Evolutionary conservation across 2,888 invertebrate genomes (phyloP).

Genomic region (Acanthosoma haemorrhoidale): DNA sequence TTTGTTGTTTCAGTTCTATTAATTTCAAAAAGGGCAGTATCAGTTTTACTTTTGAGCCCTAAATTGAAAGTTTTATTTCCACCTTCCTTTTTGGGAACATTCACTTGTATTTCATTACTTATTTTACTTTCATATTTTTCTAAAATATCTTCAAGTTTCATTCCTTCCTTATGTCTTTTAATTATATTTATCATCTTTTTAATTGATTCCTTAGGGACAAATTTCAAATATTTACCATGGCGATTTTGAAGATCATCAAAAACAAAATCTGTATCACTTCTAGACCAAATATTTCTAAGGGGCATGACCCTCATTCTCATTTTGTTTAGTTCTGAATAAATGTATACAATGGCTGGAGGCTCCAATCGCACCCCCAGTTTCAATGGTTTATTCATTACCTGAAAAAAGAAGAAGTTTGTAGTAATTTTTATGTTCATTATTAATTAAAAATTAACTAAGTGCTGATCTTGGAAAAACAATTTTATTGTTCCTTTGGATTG

Average conservation of each 20-base stretch:
- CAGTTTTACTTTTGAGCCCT: not conserved
- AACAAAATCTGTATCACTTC: constrained; percentile 31
- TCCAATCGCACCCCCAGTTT: constrained; percentile 31
- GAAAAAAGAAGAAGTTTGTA: not conserved
- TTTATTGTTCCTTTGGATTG: too few species aligned
- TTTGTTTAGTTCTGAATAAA: constrained; percentile 32
- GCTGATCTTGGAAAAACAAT: too few species aligned
- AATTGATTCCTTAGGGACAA: constrained; percentile 27
- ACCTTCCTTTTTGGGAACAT: too few species aligned
- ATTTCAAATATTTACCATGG: constrained; percentile 30
- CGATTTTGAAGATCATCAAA: constrained; percentile 33
- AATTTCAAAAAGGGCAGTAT: not conserved
- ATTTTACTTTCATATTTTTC: not conserved
- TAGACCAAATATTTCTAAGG: constrained; percentile 30
- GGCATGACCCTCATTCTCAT: constrained; percentile 35
- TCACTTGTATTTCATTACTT: too few species aligned
- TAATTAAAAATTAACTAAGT: too few species aligned
- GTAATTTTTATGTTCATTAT: too few species aligned
- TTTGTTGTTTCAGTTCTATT: not conserved
- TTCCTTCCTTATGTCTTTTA: constrained; percentile 28
- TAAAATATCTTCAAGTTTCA: not conserved
- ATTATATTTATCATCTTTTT: constrained; percentile 35
- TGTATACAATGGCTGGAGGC: constrained; percentile 29
- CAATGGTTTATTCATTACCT: constrained; percentile 27
- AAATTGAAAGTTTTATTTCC: not conserved